These are phyloP conservation scores for Pollachius pollachius DNA, from an alignment of 2,113 vertebrate genomes.

Conservation along the genomic window DNA sequence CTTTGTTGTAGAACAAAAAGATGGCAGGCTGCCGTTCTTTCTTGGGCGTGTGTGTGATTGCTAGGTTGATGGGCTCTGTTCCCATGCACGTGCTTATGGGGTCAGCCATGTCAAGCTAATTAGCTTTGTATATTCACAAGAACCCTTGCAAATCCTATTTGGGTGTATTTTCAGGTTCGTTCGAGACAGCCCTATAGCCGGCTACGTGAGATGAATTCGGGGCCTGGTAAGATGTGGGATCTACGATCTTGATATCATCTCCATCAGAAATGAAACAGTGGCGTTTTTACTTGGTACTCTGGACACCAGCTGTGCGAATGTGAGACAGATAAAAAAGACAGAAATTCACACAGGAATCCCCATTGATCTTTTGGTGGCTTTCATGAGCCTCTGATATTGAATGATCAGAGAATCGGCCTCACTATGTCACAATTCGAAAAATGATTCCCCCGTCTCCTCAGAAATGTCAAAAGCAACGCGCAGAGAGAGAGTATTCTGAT, in stretches of 20 bases:
- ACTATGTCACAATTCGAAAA: slow-evolving; percentile 55
- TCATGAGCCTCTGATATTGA: slow-evolving; percentile 56
- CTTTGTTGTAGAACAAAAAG: slow-evolving; percentile 64
- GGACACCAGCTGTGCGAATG: slow-evolving; percentile 49
- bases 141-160: not conserved
- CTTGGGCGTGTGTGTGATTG: slow-evolving; percentile 52
- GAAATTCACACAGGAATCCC: slow-evolving; percentile 56
- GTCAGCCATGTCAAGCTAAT: slow-evolving; percentile 48
- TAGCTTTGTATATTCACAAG: slow-evolving; percentile 35
- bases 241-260: not conserved
- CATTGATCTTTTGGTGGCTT: slow-evolving; percentile 62
- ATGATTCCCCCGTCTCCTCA: slow-evolving; percentile 56
- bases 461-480: slow-evolving; percentile 56
- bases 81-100: slow-evolving; percentile 32
- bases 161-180: slow-evolving; percentile 42
- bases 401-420: slow-evolving; percentile 61
- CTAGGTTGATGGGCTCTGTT: slow-evolving; percentile 44
- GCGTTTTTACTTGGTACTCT: slow-evolving; percentile 20
- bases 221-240: slow-evolving; percentile 38
- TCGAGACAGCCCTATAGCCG: slow-evolving; percentile 18
- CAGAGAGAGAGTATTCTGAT: slow-evolving; percentile 69
- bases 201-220: slow-evolving; percentile 9
- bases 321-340: slow-evolving; percentile 44
- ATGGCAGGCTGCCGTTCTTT: slow-evolving; percentile 46
- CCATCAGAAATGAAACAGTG: slow-evolving; percentile 37